Evolutionary conservation across 1,140 invertebrate species (phyloP).

Genomic region (Zaprionus kolodkinae): DNA sequence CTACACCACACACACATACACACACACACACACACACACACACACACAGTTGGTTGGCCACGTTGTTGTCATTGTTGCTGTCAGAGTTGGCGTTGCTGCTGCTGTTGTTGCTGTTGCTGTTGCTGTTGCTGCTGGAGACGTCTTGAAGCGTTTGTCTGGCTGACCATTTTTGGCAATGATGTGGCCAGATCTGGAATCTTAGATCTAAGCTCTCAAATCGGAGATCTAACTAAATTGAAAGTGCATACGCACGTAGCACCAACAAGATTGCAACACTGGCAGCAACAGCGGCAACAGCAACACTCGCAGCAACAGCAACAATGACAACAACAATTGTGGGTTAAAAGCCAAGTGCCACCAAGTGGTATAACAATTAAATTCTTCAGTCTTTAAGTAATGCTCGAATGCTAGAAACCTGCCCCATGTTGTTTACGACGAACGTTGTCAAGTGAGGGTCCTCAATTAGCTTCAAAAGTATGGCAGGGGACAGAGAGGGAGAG

Average conservation of each 20-base stretch:
- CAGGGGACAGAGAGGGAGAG: not conserved
- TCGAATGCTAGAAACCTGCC: slow-evolving; percentile 1
- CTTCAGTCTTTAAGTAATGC: slow-evolving; percentile 35
- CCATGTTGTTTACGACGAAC: slow-evolving; percentile 45
- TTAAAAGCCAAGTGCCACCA: slow-evolving; percentile 35
- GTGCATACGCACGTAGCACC: slow-evolving; percentile 36
- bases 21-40: too few relatives aligned
- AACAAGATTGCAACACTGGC: slow-evolving; percentile 36
- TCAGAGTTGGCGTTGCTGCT: slow-evolving; percentile 30
- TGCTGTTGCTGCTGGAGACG: slow-evolving; percentile 27
- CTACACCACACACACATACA: slow-evolving; percentile 29
- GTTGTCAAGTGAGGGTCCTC: slow-evolving; percentile 39
- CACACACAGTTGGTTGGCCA: slow-evolving; percentile 27
- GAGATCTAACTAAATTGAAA: slow-evolving; percentile 47
- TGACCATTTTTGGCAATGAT: slow-evolving; percentile 56
- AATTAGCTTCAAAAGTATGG: slow-evolving; percentile 61
- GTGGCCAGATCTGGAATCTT: slow-evolving; percentile 33
- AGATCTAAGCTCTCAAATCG: slow-evolving; percentile 18
- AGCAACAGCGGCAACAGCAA: slow-evolving; percentile 32
- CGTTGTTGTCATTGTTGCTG: slow-evolving; percentile 36
- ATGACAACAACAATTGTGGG: slow-evolving; percentile 41
- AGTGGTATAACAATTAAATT: slow-evolving; percentile 71
- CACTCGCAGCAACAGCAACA: slow-evolving; percentile 34
- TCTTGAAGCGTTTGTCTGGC: slow-evolving; percentile 34
- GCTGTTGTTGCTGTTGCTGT: slow-evolving; percentile 35